Base-by-base conservation (phyloP, 2,888 invertebrate genomes). In the Cremastobaeus sp. region DNA sequence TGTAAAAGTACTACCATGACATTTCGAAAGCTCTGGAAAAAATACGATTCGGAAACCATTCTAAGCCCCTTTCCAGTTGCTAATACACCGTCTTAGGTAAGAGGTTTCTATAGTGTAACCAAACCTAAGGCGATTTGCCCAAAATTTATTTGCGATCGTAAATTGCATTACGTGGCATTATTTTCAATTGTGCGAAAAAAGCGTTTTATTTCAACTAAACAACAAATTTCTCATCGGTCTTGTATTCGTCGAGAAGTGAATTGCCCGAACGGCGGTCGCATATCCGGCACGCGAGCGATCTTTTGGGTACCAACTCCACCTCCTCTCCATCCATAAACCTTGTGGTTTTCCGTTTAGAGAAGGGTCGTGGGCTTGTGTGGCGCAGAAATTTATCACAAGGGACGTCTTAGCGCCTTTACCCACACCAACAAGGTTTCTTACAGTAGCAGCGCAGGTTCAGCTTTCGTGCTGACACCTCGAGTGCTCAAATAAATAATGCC, bases 401-500 rank as follows among this genome's bases (percentile, higher is more conserved):
- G 69, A 8, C 20, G 48, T 14, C 34, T 34, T 34, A 48, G 54
- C 5, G 34, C 35, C 21, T 20, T 12, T 17, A 12, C 28, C n/a
- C 35, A 20, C 25, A n/a, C 18, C 37, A 2, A 18, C 28, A 25
- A 39, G 48, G 47, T 69, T 52, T 55, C 64, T 55, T 65, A 59
- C 55, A 71, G 50, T 35, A 37, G 17, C 69, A 50, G 72, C 77
- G 77, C 59, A 78, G 77, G 78, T 80, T 80, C 77, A 15, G 39
- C 41, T 81, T 80, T 81, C 80, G 79, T 78, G 77, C 82, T 79
- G 83, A 83, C 83, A 83, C 77, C 76, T 80, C 80, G 76, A 82
- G 80, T 78, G 81, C 82, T 80, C 77, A 79, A 82, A 83, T 82
- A 82, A 83, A 83, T 82, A 83, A 83, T 83, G 79, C 77, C 69